Conservation (phyloP, 2,888 invertebrate genomes). For the Aplocera efformata region DNA sequence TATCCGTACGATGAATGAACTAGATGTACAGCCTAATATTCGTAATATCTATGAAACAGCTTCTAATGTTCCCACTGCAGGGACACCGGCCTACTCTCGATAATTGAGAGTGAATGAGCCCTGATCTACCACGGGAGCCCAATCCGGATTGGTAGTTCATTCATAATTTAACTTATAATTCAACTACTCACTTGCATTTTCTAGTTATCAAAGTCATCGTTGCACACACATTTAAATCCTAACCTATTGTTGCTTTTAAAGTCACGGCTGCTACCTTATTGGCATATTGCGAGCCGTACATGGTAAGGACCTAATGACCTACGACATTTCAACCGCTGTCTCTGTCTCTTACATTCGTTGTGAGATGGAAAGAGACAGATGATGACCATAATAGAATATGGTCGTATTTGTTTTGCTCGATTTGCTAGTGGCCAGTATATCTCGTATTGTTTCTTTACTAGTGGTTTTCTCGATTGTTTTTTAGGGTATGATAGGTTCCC, state of each 20-base stretch:
- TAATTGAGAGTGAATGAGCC: too few relatives aligned
- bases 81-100: too few relatives aligned
- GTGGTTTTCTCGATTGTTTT: constrained; percentile 26
- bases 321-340: constrained; percentile 75
- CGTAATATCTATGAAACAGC: too few relatives aligned
- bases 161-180: constrained; percentile 38
- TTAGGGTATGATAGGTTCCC: constrained; percentile 24
- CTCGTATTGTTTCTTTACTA: constrained; percentile 50
- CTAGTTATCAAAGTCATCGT: constrained; percentile 66
- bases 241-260: constrained; percentile 71
- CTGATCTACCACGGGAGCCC: too few relatives aligned
- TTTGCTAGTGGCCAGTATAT: constrained; percentile 69
- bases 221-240: constrained; percentile 36
- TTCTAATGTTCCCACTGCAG: too few relatives aligned
- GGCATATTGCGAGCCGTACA: constrained; percentile 77
- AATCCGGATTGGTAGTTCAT: too few relatives aligned
- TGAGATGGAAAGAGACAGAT: constrained; percentile 47
- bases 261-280: constrained; percentile 76
- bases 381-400: constrained; percentile 74
- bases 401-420: constrained; percentile 71
- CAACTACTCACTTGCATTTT: constrained; percentile 30
- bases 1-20: too few relatives aligned
- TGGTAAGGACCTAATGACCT: constrained; percentile 78
- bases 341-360: constrained; percentile 46
- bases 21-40: too few relatives aligned